phyloP scores from a whole-genome alignment of 2,113 vertebrate genomes.

The Salminus brasiliensis region DNA sequence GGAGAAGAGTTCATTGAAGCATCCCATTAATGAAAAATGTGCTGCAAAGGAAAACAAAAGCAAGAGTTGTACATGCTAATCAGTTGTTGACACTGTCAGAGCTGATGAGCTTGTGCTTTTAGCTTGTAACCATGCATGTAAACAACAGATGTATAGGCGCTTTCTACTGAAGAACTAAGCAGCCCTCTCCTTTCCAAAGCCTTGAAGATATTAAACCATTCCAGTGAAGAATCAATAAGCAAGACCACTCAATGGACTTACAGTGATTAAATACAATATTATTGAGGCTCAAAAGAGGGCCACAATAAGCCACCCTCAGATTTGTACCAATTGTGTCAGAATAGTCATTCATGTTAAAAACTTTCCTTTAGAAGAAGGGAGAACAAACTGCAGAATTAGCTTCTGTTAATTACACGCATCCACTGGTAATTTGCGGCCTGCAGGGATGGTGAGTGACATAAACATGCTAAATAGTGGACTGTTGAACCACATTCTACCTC shows the following conservation, averaged over 20 bases:
- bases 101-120: conserved; percentile 2
- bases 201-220: conserved; percentile 7
- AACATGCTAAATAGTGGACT: conserved; percentile 10
- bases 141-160: neutral
- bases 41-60: conserved; percentile 6
- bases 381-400: neutral
- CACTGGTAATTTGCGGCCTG: neutral
- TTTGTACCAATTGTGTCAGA: neutral
- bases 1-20: neutral
- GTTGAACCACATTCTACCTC: neutral
- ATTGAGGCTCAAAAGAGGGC: neutral
- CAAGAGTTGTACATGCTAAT: conserved; percentile 4
- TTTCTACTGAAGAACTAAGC: neutral
- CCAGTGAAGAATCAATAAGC: neutral
- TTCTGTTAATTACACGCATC: neutral
- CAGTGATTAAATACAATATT: neutral
- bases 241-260: neutral
- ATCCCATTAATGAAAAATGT: neutral
- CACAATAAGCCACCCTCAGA: neutral
- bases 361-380: neutral
- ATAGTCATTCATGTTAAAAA: neutral
- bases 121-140: neutral
- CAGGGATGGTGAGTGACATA: neutral
- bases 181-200: conserved; percentile 12
- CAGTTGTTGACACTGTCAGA: conserved; percentile 21